A percentile compares a stretch with the other conserved stretches of the same genome.
phyloP scores from a whole-genome alignment of 2,797 vertebrate genomes.

The Premnoplex brunnescens region DNA sequence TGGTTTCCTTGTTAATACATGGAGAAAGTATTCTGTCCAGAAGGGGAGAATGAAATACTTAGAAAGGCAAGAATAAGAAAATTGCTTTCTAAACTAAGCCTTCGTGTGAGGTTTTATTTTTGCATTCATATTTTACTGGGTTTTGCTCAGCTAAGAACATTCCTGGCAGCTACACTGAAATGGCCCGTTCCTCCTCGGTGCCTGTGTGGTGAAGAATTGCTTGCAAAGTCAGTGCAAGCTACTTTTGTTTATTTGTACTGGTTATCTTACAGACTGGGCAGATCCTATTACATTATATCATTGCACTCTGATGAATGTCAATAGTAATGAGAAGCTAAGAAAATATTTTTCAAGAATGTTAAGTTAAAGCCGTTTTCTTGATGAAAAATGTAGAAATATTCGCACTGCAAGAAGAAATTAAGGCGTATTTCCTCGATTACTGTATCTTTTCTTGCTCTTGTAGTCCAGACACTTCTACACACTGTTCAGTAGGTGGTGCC shows the following conservation, averaged over 20 bases:
- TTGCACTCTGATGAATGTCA: constrained; percentile 25
- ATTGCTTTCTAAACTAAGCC: not conserved
- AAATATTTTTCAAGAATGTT: constrained; percentile 29
- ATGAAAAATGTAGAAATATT: not conserved
- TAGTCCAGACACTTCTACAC: not conserved
- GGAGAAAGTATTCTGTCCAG: not conserved
- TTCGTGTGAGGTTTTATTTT: not conserved
- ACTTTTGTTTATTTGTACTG: constrained; percentile 55
- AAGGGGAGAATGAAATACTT: not conserved
- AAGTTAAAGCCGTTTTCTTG: not conserved
- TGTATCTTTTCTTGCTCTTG: not conserved
- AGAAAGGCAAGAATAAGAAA: not conserved
- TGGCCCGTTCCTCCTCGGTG: not conserved
- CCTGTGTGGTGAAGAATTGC: constrained; percentile 33
- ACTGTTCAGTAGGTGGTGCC: constrained; percentile 71
- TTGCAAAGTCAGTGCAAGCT: not conserved
- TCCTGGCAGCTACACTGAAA: not conserved
- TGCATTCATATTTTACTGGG: not conserved
- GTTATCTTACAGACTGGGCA: constrained; percentile 14
- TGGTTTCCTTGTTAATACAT: not conserved
- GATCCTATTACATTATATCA: constrained; percentile 39
- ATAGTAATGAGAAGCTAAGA: constrained; percentile 21
- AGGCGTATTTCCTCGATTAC: not conserved
- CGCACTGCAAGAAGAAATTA: not conserved
- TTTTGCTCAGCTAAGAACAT: constrained; percentile 11